Base-by-base conservation (phyloP, 2,113 vertebrate genomes). In the Oophaga pumilio region DNA sequence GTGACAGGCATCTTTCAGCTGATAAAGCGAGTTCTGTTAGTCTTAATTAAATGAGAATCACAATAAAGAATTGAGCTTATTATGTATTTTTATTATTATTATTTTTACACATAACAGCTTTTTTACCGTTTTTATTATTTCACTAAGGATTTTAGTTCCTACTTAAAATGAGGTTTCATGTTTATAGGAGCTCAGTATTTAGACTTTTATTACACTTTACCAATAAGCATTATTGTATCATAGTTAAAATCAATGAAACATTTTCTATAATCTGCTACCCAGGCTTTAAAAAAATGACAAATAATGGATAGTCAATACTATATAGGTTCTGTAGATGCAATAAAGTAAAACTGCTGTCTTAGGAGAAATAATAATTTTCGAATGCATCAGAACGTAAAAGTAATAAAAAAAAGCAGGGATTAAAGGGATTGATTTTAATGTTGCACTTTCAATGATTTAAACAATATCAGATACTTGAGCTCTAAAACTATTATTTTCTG, bases 31-130 rank as follows among this genome's bases (percentile, higher is more conserved):
- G 93, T 91, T 93, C 91, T 92, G 92, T 91, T 89, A 92, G 93
- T 93, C 91, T 59, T 94, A 95, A 94, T 94, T 94, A 94, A 95
- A 95, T 91, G 93, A 92, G 93, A 92, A 92, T 93, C 92, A 93
- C 92, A 93, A 93, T 95, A 94, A 95, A 94, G 94, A 94, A 94
- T 93, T 90, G 91, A 92, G 93, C 4, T 50, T 93, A 93, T 94
- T 94, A 91, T 92, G 91, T 90, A 91, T 88, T 89, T 91, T 92
- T 90, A 86, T 89, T 90, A 49, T 82, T 60, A 64, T 50, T 76
- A 43, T 52, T 76, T 76, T 76, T 76, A 50, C 43, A 12, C 43
- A n/a, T 76, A 50, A 76, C 43, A 12, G 9, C 8, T n/a, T 49
- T 60, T 76, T 68, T 53, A 50, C 71, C 9, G 28, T 60, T 24